These are phyloP conservation scores for Diadegma fenestrale DNA, from an alignment of 2,888 invertebrate species.

Conservation along the genomic window DNA sequence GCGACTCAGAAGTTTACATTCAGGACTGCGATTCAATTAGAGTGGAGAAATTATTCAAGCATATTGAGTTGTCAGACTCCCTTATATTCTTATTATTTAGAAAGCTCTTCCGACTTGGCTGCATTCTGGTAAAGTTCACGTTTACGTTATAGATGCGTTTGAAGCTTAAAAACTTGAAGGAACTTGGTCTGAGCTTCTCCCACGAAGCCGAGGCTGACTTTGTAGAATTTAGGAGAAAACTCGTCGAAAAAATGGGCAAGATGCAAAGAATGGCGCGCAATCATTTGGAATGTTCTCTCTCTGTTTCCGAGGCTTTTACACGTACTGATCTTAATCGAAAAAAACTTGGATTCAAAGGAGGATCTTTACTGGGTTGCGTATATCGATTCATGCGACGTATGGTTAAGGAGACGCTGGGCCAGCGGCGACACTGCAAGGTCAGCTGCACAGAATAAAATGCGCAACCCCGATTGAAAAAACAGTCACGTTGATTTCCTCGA, in stretches of 20 bases:
- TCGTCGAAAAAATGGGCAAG: neutral
- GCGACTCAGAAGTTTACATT: neutral
- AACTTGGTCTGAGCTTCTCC: neutral
- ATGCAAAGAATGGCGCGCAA: neutral
- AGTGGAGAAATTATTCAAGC: neutral
- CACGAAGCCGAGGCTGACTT: neutral
- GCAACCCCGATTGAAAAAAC: slow-evolving; percentile 10
- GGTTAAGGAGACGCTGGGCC: neutral
- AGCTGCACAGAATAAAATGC: slow-evolving; percentile 11
- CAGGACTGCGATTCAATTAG: neutral
- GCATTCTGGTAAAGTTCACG: neutral
- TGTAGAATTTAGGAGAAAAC: neutral
- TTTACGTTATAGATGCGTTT: neutral
- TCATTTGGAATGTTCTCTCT: neutral
- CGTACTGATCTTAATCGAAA: neutral
- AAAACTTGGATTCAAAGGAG: neutral
- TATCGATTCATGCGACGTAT: slow-evolving; percentile 10
- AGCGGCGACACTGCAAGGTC: slow-evolving; percentile 13
- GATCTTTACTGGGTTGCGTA: slow-evolving; percentile 7
- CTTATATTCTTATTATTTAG: neutral
- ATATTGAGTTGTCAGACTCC: neutral
- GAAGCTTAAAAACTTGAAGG: neutral
- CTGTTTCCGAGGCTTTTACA: neutral
- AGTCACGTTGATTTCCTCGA: slow-evolving; percentile 1
- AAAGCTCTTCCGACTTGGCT: neutral